Base-by-base conservation (phyloP, 92 coral and sea anemone genomes). In the Actinostola sp. region DNA sequence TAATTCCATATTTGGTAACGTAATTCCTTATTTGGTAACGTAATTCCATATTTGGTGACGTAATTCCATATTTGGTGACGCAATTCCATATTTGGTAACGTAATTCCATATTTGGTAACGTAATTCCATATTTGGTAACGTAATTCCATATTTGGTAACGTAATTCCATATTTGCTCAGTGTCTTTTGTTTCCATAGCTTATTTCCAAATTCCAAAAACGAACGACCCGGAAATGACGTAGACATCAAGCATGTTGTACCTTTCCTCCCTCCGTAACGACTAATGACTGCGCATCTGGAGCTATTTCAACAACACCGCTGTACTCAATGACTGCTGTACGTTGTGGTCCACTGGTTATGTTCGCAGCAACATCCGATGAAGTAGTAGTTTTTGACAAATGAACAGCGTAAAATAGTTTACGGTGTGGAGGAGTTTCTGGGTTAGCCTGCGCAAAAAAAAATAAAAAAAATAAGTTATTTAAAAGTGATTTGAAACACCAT, bases 271-370 rank as follows among this genome's bases (percentile, higher is more conserved):
- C 98, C 19, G 61, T 54, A 27, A 86, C 92, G 35, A 53, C 56
- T 20, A 85, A 63, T 13, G 83, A 42, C 58, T 76, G 94, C 0
- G 97, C 73, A 44, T 76, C 82, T 44, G 89, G 93, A 0, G 97
- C 92, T 38, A 91, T 59, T 32, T 85, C 89, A 36, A 91, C 80
- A 54, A 91, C 88, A 60, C 99, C 99, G 82, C 89, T 92, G 85
- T 89, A 85, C 82, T 95, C 99, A 63, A 95, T 76, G 64, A 91
- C 51, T 23, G 89, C 85, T 0, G 93, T 86, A 8, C 81, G 85
- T 26, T 85, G 67, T 32, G 73, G 75, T 20, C 78, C 84, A 15
- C 63, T 27, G 25, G 93, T 88, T 49, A 95, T 67, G 57, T 84
- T 91, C 20, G 99, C 96, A 45, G 89, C 97, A 11, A 68, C 76